These are phyloP conservation scores for Cotesia congregata DNA, from an alignment of 2,888 invertebrate species.

Conservation along the genomic window DNA sequence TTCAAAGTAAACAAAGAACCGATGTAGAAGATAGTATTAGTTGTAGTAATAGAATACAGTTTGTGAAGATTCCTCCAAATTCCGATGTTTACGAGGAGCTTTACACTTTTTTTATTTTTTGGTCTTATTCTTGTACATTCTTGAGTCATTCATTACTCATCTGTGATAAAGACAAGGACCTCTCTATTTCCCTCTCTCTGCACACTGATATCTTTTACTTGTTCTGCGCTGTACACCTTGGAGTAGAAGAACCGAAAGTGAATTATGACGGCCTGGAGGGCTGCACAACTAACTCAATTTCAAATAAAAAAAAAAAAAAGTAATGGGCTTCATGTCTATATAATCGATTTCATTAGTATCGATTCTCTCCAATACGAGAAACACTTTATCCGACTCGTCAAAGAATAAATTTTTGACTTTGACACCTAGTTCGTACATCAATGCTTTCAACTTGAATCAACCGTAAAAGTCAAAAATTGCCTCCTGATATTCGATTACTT, in stretches of 20 bases:
- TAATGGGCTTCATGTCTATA: constrained; percentile 30
- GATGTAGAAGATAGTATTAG: not conserved
- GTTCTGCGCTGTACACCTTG: not conserved
- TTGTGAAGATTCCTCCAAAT: constrained; percentile 27
- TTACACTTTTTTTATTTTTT: not conserved
- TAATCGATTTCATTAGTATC: constrained; percentile 1
- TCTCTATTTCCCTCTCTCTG: constrained; percentile 11
- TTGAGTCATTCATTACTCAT: constrained; percentile 33
- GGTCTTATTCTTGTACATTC: not conserved
- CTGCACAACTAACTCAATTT: constrained; percentile 30
- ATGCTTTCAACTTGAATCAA: too few relatives aligned
- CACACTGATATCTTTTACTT: not conserved
- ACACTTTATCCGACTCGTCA: constrained; percentile 21
- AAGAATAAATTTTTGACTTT: too few relatives aligned
- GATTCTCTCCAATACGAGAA: not conserved
- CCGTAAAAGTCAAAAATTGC: too few relatives aligned
- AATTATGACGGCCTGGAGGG: constrained; percentile 38
- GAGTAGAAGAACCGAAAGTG: constrained; percentile 26
- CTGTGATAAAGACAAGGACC: constrained; percentile 15
- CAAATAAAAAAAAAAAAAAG: constrained; percentile 41
- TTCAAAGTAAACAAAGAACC: constrained; percentile 25
- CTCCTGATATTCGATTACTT: too few relatives aligned
- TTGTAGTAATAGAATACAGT: not conserved
- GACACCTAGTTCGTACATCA: too few relatives aligned
- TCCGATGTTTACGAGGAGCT: constrained; percentile 15